Base-by-base conservation (phyloP, 2,888 invertebrate genomes). In the Pedicia rivosa region DNA sequence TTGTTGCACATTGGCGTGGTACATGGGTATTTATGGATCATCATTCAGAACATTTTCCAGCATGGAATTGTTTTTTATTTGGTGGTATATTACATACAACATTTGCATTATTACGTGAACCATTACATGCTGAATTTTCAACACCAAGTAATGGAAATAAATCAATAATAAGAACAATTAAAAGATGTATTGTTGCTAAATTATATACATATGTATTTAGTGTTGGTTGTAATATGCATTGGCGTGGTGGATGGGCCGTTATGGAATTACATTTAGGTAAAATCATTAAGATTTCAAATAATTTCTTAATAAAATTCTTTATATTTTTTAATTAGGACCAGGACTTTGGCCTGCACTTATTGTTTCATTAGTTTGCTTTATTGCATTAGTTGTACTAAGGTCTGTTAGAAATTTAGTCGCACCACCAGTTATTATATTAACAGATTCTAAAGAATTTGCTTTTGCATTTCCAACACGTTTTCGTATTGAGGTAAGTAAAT, bases 91-190 rank as follows among this genome's bases (percentile, higher is more conserved):
- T 74, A 19, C 72, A 74, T 45, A 48, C 65, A 7, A 53, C 63
- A n/a, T 71, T 76, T 41, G 66, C 72, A 0, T 49, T 77, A 34
- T 42, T 66, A 24, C 67, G 70, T 57, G 68, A 59, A 13, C 46
- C 48, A 16, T 48, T 64, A 6, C 47, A 55, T 39, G 48, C 51
- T 28, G 42, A 53, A 32, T 45, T 51, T 28, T 42, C 49, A 25
- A 43, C 40, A 37, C 42, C 39, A 8, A 24, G 33, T 30, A 15
- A n/a, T 13, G 17, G 17, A 16, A 35, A 38, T 8, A 40, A 32
- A 39, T 38, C 43, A 15, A 12, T 39, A 5, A 29, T 15, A 16
- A 32, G 35, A 13, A 37, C 30, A 13, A 25, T 44, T 15, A 22
- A 29, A 20, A 37, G 40, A 12, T 40, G 35, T 30, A 2, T 45